Percentiles rank a stretch among this genome's conserved stretches.
Evolutionary conservation across 2,113 vertebrate species (phyloP).

Genomic region (Scomber colias): DNA sequence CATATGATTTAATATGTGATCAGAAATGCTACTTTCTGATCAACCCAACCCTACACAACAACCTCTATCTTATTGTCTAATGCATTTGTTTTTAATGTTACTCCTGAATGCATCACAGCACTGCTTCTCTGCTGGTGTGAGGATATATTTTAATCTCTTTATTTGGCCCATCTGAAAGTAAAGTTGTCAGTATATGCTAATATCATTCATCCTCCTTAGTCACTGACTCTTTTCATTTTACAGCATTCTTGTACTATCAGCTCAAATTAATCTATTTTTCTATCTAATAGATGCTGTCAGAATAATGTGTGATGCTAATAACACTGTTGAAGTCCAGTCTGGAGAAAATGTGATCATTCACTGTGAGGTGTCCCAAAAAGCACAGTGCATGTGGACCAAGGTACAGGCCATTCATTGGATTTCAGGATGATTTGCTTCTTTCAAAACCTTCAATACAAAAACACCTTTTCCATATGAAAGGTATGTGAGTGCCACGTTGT

Average conservation of each 20-base stretch:
- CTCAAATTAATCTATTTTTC: neutral
- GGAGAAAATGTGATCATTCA: slow-evolving; percentile 71
- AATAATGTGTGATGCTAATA: slow-evolving; percentile 55
- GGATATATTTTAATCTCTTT: neutral
- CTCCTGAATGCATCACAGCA: slow-evolving; percentile 38
- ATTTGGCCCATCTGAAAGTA: neutral
- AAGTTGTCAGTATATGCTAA: neutral
- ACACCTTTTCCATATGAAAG: too few relatives aligned
- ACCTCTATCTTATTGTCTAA: slow-evolving; percentile 18
- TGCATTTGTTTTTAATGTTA: slow-evolving; percentile 36
- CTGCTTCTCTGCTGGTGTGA: neutral
- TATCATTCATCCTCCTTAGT: neutral
- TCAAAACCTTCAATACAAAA: too few relatives aligned
- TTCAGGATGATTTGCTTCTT: too few relatives aligned
- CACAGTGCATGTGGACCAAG: too few relatives aligned
- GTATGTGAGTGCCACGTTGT: too few relatives aligned
- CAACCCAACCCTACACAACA: neutral
- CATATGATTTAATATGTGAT: neutral
- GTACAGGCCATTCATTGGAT: too few relatives aligned
- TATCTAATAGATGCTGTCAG: slow-evolving; percentile 60
- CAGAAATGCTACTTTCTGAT: neutral
- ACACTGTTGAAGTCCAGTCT: slow-evolving; percentile 26
- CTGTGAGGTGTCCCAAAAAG: too few relatives aligned
- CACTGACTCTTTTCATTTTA: neutral
- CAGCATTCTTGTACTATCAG: neutral